Base-by-base conservation (phyloP, 1,140 invertebrate genomes). In the Trichonephila clavata region DNA sequence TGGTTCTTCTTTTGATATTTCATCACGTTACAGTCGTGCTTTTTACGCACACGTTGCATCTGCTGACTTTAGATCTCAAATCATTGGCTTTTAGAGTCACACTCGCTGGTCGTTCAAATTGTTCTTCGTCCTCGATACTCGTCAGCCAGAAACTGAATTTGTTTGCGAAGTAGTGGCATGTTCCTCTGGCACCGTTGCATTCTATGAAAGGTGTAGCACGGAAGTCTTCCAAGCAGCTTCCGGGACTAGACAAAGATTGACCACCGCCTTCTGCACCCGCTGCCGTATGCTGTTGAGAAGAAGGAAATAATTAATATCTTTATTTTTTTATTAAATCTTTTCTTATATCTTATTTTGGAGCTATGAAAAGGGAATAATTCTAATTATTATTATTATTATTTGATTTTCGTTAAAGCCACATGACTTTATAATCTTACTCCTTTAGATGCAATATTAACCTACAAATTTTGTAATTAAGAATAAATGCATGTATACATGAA, bases 61-160 rank as follows among this genome's bases (percentile, higher is more conserved):
- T 97, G 95, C 98, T 98, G 87, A 99, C 98, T 95, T 98, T 96
- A 63, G 97, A 97, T 90, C 98, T 96, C 88, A 98, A 96, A 95
- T 97, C 97, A 88, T 98, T 98, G 63, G 98, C 97, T 96, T 99
- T 99, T n/a, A 99, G 96, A 27, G 99, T 99, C 96, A 98, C 97
- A 95, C 97, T 97, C 94, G 97, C 96, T 8, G 99, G 99, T 95
- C 96, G 97, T 94, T 96, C 95, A 96, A 99, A 99, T 95, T 99
- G 98, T 88, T 90, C 87, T 63, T 94, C 87, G 90, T 96, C 95
- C 77, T 97, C 97, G 94, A 99, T 98, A 1, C 98, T 99, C 32
- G 98, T 98, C 95, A 99, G 96, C 99, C 99, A 99, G 97, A 99
- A 99, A 96, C 98, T 99, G 95, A 99, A 98, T 96, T 99, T 98